These are phyloP conservation scores for Tholera decimalis DNA, from an alignment of 2,888 invertebrate species.

Conservation along the genomic window DNA sequence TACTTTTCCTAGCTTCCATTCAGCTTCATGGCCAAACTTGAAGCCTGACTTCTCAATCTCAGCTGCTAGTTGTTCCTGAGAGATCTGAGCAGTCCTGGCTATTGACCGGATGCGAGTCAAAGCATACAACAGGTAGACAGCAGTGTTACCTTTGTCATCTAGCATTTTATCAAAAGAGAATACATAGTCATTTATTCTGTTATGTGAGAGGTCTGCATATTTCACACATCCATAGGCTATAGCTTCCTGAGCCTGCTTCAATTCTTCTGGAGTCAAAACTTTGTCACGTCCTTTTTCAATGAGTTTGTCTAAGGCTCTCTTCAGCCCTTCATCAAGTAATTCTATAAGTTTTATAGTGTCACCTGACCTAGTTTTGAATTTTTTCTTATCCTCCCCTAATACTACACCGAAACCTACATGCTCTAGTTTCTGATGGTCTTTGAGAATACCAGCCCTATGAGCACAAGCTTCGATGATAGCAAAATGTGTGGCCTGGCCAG, in stretches of 20 bases:
- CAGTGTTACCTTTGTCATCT: conserved; percentile 99
- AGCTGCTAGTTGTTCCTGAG: conserved; percentile 91
- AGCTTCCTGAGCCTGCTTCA: conserved; percentile 96
- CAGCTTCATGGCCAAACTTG: conserved; percentile 96
- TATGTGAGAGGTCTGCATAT: conserved; percentile 99
- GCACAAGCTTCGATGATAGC: conserved; percentile 95
- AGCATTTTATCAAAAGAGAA: conserved; percentile 99
- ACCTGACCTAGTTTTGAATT: conserved; percentile 99
- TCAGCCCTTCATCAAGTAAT: conserved; percentile 97
- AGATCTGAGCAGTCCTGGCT: conserved; percentile 94
- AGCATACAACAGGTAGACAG: conserved; percentile 98
- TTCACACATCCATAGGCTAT: conserved; percentile 99
- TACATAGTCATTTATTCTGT: conserved; percentile 98
- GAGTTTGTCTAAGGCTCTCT: conserved; percentile 95
- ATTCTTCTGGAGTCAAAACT: conserved; percentile 95
- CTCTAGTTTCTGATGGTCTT: conserved; percentile 93
- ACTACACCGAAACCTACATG: conserved; percentile 99
- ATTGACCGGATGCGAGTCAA: conserved; percentile 98
- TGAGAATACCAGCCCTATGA: conserved; percentile 94
- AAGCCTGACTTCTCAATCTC: conserved; percentile 92
- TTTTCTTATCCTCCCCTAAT: conserved; percentile 99
- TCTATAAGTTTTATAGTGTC: conserved; percentile 97
- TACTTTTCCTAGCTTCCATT: conserved; percentile 98
- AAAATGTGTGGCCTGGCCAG: conserved; percentile 96
- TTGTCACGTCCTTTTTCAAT: conserved; percentile 97